These are phyloP conservation scores for Platycheirus albimanus DNA, from an alignment of 2,888 invertebrate genomes.

Conservation along the genomic window DNA sequence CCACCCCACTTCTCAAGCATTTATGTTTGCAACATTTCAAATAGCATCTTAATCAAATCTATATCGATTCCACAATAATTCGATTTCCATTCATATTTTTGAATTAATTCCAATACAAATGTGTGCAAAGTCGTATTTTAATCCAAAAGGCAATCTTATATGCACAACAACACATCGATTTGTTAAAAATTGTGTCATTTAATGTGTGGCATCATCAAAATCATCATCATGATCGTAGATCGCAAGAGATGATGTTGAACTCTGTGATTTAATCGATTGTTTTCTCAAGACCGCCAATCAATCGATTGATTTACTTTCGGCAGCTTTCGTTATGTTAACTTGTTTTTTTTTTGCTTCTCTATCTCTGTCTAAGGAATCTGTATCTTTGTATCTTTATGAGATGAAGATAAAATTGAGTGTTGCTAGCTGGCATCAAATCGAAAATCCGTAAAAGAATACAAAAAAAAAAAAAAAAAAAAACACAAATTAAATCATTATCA, in stretches of 20 bases:
- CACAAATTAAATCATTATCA: slow-evolving; percentile 71
- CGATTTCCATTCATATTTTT: slow-evolving; percentile 14
- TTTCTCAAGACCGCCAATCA: slow-evolving; percentile 45
- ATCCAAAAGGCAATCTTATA: slow-evolving; percentile 57
- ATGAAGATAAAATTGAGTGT: slow-evolving; percentile 18
- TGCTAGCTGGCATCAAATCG: slow-evolving; percentile 29
- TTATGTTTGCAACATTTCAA: slow-evolving; percentile 12
- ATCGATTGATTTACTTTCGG: slow-evolving; percentile 48
- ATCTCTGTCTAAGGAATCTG: background rate
- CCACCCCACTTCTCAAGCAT: background rate
- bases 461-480: slow-evolving; percentile 7
- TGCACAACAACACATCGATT: slow-evolving; percentile 29
- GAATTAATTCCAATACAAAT: slow-evolving; percentile 7
- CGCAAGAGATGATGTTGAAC: slow-evolving; percentile 4
- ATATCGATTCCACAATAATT: slow-evolving; percentile 54
- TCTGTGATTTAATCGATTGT: slow-evolving; percentile 38
- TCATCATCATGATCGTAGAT: background rate
- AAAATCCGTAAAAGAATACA: background rate
- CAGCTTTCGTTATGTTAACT: slow-evolving; percentile 28
- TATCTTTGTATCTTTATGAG: slow-evolving; percentile 28
- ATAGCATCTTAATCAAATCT: slow-evolving; percentile 43
- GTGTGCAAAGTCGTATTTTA: slow-evolving; percentile 7
- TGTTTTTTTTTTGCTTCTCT: background rate
- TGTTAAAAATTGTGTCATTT: slow-evolving; percentile 28
- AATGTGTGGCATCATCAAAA: slow-evolving; percentile 32